phyloP scores from a whole-genome alignment of 1,140 invertebrate species.

The Ceratina calcarata region DNA sequence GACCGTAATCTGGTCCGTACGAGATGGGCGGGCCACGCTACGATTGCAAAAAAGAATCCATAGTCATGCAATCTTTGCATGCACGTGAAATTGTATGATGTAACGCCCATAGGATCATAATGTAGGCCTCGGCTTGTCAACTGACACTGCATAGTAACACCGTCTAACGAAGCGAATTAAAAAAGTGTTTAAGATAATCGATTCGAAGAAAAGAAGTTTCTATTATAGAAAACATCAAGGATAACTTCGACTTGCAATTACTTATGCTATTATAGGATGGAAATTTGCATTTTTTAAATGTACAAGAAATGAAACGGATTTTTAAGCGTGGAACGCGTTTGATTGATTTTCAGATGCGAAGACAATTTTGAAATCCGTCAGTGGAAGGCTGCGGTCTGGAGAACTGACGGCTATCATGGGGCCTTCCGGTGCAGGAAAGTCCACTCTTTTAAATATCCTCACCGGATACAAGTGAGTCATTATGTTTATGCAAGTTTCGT shows the following conservation, averaged over 20 bases:
- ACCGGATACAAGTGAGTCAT: slow-evolving; percentile 91
- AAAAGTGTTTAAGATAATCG: too few species aligned
- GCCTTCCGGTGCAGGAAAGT: slow-evolving; percentile 95
- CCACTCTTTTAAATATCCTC: slow-evolving; percentile 92
- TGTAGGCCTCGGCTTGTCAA: neutral
- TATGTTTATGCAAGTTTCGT: slow-evolving; percentile 3
- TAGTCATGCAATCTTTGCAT: neutral
- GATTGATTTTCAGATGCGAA: slow-evolving; percentile 85
- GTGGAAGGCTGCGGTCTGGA: slow-evolving; percentile 89
- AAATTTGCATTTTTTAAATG: too few species aligned
- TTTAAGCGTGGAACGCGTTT: too few species aligned
- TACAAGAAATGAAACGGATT: too few species aligned
- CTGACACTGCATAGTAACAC: neutral
- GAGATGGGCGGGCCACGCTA: neutral
- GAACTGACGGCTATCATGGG: slow-evolving; percentile 97
- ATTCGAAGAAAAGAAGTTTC: too few species aligned
- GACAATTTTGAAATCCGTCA: slow-evolving; percentile 91
- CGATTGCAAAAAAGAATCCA: neutral
- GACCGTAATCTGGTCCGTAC: neutral
- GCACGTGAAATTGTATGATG: neutral
- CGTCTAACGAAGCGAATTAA: too few species aligned
- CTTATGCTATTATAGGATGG: too few species aligned
- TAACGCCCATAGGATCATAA: neutral
- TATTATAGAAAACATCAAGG: too few species aligned
- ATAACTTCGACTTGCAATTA: too few species aligned